Evolutionary conservation across 1,140 invertebrate genomes (phyloP).

Genomic region (Eupeodes corollae): DNA sequence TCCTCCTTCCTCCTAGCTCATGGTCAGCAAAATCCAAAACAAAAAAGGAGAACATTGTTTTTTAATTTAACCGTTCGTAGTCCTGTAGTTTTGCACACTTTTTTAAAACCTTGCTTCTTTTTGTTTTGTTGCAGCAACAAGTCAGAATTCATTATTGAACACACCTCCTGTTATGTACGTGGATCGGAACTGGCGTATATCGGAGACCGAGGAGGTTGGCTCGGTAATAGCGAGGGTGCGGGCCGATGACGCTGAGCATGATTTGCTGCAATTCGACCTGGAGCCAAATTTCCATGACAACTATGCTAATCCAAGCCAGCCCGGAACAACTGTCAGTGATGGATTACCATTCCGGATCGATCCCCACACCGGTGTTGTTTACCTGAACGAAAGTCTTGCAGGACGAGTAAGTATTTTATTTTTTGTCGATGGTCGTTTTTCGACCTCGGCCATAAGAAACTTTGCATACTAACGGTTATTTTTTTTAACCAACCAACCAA

Average conservation of each 20-base stretch:
- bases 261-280: conserved; percentile 49
- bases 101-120: neutral
- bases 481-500: neutral
- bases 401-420: conserved; percentile 45
- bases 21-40: no score
- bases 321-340: conserved; percentile 8
- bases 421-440: neutral
- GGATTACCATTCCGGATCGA: conserved; percentile 56
- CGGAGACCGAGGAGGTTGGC: conserved; percentile 51
- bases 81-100: no score
- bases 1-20: no score
- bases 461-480: neutral
- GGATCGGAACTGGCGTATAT: conserved; percentile 54
- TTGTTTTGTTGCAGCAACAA: conserved; percentile 10
- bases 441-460: neutral
- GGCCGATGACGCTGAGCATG: conserved; percentile 49
- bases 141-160: conserved; percentile 27
- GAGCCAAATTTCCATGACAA: conserved; percentile 38
- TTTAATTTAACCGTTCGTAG: no score
- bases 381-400: conserved; percentile 54
- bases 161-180: conserved; percentile 41
- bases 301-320: conserved; percentile 12
- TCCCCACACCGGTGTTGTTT: conserved; percentile 53
- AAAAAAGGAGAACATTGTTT: no score
- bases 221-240: conserved; percentile 47